These are phyloP conservation scores for Pelodytes ibericus DNA, from an alignment of 2,797 vertebrate genomes.

Conservation along the genomic window DNA sequence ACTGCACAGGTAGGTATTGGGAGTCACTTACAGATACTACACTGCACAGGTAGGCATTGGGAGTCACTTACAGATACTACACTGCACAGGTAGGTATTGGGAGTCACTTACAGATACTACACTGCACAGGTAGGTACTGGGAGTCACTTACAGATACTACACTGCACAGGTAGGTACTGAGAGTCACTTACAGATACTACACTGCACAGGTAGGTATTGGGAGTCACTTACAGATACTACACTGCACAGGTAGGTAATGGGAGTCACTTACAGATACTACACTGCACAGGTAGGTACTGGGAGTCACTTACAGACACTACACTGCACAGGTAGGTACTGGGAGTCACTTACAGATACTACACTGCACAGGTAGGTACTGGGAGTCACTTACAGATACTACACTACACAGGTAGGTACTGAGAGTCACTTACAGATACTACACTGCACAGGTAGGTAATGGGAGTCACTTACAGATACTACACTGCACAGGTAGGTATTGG, in stretches of 20 bases:
- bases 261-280: background rate
- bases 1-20: background rate
- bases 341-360: background rate
- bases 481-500: too few species aligned
- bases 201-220: background rate
- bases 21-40: too few species aligned
- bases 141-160: background rate
- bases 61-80: background rate
- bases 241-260: background rate
- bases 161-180: background rate
- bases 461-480: too few species aligned
- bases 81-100: background rate
- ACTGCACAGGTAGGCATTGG: background rate
- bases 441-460: too few species aligned
- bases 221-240: background rate
- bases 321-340: background rate
- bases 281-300: background rate
- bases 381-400: background rate
- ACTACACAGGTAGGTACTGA: too few species aligned
- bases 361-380: background rate
- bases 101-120: background rate
- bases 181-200: background rate
- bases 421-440: too few species aligned
- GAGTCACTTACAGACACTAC: background rate
- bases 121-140: background rate